These are phyloP conservation scores for Cactoblastis cactorum DNA, from an alignment of 2,888 invertebrate species.

Conservation along the genomic window DNA sequence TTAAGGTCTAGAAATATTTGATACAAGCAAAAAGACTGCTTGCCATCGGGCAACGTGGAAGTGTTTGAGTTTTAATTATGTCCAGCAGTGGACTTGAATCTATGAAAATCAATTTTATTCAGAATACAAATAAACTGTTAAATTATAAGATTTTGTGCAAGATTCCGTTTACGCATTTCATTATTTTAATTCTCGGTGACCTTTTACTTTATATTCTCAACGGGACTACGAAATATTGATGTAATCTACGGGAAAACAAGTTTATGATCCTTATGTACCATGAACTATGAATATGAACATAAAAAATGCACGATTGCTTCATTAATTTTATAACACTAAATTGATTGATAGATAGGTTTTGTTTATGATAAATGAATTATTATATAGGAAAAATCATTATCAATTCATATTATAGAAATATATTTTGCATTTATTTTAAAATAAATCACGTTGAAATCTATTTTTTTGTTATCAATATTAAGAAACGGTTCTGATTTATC, in stretches of 20 bases:
- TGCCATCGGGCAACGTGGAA: too few relatives aligned
- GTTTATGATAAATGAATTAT: not conserved
- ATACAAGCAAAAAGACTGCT: too few relatives aligned
- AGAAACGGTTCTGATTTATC: slow-evolving; percentile 41
- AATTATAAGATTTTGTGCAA: too few relatives aligned
- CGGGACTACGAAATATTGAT: not conserved
- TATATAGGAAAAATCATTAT: not conserved
- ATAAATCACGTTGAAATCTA: slow-evolving; percentile 15
- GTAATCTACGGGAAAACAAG: slow-evolving; percentile 17
- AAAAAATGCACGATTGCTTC: slow-evolving; percentile 29
- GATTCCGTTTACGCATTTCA: too few relatives aligned
- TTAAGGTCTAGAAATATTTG: too few relatives aligned
- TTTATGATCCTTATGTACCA: slow-evolving; percentile 16
- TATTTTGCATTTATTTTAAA: not conserved
- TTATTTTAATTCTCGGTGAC: too few relatives aligned
- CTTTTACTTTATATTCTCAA: not conserved
- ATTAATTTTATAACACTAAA: slow-evolving; percentile 26
- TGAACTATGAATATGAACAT: slow-evolving; percentile 26
- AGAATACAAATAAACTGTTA: too few relatives aligned
- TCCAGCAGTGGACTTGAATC: too few relatives aligned
- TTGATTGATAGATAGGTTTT: slow-evolving; percentile 23
- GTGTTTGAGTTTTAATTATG: too few relatives aligned
- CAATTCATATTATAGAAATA: not conserved
- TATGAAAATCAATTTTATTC: too few relatives aligned
- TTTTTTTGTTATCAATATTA: slow-evolving; percentile 31